Percentiles rank a stretch among this genome's conserved stretches.
phyloP scores from a whole-genome alignment of 2,888 invertebrate species.

The Sphaerophoria rueppellii region DNA sequence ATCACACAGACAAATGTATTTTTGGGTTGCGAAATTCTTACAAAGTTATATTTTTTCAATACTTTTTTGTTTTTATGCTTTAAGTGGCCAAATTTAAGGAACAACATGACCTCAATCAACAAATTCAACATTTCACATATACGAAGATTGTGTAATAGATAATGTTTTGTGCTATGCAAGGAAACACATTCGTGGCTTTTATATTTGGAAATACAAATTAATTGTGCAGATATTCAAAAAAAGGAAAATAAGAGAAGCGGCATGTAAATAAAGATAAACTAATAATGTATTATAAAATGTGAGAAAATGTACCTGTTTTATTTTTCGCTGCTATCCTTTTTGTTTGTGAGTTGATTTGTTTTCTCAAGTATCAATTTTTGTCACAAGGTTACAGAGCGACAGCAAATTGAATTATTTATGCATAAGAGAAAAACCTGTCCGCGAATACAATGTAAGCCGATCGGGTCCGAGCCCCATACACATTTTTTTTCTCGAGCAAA shows the following conservation, averaged over 20 bases:
- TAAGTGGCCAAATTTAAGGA: background rate
- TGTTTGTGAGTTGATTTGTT: slow-evolving; percentile 20
- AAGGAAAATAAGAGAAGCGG: background rate
- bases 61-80: background rate
- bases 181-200: no score
- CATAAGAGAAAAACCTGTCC: background rate
- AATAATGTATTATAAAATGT: slow-evolving; percentile 22
- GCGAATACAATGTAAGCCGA: slow-evolving; percentile 25
- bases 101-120: background rate
- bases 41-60: background rate
- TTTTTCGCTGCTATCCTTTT: slow-evolving; percentile 60
- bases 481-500: background rate
- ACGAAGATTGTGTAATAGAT: background rate
- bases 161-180: no score
- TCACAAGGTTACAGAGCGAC: slow-evolving; percentile 56
- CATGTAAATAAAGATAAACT: slow-evolving; percentile 1
- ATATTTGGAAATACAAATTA: no score
- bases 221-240: no score
- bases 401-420: slow-evolving; percentile 60
- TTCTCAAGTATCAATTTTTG: background rate
- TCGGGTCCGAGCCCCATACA: background rate
- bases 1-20: no score
- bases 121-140: background rate
- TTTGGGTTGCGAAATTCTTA: background rate
- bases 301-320: slow-evolving; percentile 50